Conservation (phyloP, 2,113 vertebrate genomes). For the Amphiprion ocellaris region DNA sequence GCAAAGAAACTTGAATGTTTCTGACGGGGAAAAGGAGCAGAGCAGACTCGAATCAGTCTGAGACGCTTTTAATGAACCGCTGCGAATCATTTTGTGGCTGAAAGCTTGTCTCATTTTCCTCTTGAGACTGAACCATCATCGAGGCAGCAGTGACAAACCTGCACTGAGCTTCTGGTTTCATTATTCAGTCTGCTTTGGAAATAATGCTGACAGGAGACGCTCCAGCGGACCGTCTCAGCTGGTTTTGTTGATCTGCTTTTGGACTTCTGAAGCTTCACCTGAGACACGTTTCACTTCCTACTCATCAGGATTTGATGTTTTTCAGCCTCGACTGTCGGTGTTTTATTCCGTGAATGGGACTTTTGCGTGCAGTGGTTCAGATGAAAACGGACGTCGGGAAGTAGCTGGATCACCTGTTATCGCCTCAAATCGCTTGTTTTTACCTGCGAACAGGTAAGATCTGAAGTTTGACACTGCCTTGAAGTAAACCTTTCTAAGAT, state of each 20-base stretch:
- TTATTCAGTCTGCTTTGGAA: background rate
- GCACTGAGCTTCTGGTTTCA: no score
- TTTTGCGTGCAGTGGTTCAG: background rate
- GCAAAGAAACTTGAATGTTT: conserved; percentile 70
- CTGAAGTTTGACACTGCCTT: background rate
- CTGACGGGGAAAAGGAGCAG: conserved; percentile 41
- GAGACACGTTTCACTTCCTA: conserved; percentile 50
- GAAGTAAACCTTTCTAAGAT: background rate
- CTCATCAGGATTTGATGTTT: conserved; percentile 28
- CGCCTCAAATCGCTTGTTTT: background rate
- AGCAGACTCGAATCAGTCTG: background rate
- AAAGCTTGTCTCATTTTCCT: background rate
- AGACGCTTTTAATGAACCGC: background rate
- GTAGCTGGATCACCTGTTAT: conserved; percentile 31
- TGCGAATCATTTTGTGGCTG: background rate
- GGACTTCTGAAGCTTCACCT: conserved; percentile 51
- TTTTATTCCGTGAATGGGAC: conserved; percentile 13
- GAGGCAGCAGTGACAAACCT: background rate
- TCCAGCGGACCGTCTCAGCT: background rate
- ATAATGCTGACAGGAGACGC: conserved; percentile 35
- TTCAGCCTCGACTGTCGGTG: background rate
- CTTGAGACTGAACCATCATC: background rate
- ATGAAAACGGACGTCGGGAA: conserved; percentile 42
- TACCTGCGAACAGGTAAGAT: conserved; percentile 61
- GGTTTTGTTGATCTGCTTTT: conserved; percentile 7